Percentiles rank a stretch among this genome's conserved stretches.
Evolutionary conservation across 2,888 invertebrate species (phyloP).

Genomic region (Cinara cedri): DNA sequence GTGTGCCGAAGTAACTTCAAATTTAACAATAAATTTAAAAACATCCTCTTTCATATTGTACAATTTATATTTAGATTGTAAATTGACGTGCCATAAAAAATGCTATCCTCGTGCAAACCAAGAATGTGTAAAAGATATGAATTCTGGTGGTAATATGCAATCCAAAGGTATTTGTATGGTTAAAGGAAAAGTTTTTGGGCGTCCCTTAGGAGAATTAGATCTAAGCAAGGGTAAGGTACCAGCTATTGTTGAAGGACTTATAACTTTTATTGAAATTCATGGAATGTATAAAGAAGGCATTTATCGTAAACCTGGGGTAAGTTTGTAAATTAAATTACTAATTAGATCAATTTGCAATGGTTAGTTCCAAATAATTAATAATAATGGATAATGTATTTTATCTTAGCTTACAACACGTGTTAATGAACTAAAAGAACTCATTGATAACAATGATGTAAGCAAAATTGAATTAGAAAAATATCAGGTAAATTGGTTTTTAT

Average conservation of each 20-base stretch:
- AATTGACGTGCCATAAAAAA: slow-evolving; percentile 92
- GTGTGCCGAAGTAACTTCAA: slow-evolving; percentile 70
- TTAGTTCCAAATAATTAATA: not conserved
- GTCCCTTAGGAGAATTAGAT: slow-evolving; percentile 76
- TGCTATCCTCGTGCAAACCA: slow-evolving; percentile 78
- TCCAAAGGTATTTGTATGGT: slow-evolving; percentile 59
- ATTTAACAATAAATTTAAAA: slow-evolving; percentile 59
- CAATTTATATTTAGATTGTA: slow-evolving; percentile 71
- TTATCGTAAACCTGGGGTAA: slow-evolving; percentile 89
- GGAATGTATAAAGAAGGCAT: slow-evolving; percentile 92
- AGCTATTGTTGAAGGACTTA: slow-evolving; percentile 83
- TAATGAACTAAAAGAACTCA: slow-evolving; percentile 74
- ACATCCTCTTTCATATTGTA: not conserved
- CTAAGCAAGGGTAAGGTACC: slow-evolving; percentile 82
- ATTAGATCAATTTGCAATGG: not conserved
- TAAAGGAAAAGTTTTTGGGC: slow-evolving; percentile 74
- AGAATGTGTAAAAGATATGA: slow-evolving; percentile 67
- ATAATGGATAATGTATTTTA: not conserved
- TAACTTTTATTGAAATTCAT: slow-evolving; percentile 88
- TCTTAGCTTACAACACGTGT: slow-evolving; percentile 70
- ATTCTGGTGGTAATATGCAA: slow-evolving; percentile 41
- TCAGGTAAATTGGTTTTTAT: slow-evolving; percentile 59
- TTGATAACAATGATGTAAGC: slow-evolving; percentile 70
- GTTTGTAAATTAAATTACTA: slow-evolving; percentile 61
- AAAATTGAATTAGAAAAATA: slow-evolving; percentile 61